phyloP scores from a whole-genome alignment of 2,888 invertebrate genomes.

The Lepidocyrtoides sp. region DNA sequence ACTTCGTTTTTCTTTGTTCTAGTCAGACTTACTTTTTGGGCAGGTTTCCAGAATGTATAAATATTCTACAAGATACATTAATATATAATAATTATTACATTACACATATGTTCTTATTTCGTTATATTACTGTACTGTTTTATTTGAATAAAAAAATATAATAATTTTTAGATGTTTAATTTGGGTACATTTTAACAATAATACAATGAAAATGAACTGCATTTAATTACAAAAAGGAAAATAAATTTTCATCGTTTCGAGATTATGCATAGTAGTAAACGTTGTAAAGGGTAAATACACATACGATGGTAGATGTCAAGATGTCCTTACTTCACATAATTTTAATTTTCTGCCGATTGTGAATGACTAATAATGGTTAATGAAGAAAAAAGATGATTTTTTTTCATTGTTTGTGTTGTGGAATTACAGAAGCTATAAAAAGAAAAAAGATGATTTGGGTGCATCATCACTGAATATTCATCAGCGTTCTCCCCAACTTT shows the following conservation, averaged over 20 bases:
- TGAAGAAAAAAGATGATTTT: not conserved
- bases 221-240: no score
- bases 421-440: not conserved
- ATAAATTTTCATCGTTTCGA: slow-evolving; percentile 22
- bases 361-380: not conserved
- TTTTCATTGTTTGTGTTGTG: not conserved
- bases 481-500: not conserved
- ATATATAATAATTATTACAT: slow-evolving; percentile 29
- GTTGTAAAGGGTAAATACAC: no score
- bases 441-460: not conserved
- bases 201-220: not conserved
- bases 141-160: not conserved
- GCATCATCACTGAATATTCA: no score
- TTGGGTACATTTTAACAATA: not conserved
- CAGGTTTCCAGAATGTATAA: slow-evolving; percentile 70
- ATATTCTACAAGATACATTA: not conserved
- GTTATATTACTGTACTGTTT: not conserved
- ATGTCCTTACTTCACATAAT: not conserved
- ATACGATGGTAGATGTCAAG: not conserved
- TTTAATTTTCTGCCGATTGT: not conserved
- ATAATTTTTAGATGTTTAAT: not conserved
- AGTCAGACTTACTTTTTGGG: slow-evolving; percentile 73
- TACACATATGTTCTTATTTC: not conserved
- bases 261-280: not conserved
- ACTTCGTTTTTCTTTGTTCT: slow-evolving; percentile 48